Percentiles rank a stretch among this genome's conserved stretches.
Conservation (phyloP, 1,140 invertebrate genomes). For the Lasioglossum baleicum region DNA sequence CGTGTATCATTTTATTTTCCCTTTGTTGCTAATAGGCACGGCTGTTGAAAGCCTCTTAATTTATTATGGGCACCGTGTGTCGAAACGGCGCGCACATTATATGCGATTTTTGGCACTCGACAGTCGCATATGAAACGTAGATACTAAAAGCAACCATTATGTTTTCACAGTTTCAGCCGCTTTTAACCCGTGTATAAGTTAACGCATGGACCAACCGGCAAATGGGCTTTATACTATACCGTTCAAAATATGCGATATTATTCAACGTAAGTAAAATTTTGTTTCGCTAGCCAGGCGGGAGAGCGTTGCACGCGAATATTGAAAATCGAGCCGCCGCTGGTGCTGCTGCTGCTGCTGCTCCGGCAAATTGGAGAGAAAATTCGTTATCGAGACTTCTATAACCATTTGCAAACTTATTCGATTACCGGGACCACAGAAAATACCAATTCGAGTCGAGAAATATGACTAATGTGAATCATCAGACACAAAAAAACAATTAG, state of each 20-base stretch:
- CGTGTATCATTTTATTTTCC: constrained; percentile 44
- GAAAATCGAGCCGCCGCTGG: neutral
- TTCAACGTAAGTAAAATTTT: constrained; percentile 11
- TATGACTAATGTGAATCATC: no score
- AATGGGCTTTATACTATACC: constrained; percentile 11
- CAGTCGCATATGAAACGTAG: constrained; percentile 13
- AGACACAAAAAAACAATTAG: no score
- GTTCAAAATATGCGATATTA: neutral
- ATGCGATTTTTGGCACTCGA: constrained; percentile 44
- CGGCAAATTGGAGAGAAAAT: neutral
- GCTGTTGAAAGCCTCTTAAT: constrained; percentile 48
- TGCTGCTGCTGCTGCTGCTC: no score
- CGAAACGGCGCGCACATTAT: constrained; percentile 37
- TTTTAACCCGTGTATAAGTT: constrained; percentile 35
- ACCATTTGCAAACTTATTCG: neutral
- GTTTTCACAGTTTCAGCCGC: constrained; percentile 29
- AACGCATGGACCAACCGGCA: constrained; percentile 10
- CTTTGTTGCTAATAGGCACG: constrained; percentile 36
- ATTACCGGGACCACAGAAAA: neutral
- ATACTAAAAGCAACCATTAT: constrained; percentile 39
- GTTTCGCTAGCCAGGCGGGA: neutral
- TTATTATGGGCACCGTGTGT: constrained; percentile 28
- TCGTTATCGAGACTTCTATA: neutral
- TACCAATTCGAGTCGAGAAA: no score
- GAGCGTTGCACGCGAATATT: neutral